These are phyloP conservation scores for Triplophysa siluroides DNA, from an alignment of 2,113 vertebrate genomes.

Conservation along the genomic window DNA sequence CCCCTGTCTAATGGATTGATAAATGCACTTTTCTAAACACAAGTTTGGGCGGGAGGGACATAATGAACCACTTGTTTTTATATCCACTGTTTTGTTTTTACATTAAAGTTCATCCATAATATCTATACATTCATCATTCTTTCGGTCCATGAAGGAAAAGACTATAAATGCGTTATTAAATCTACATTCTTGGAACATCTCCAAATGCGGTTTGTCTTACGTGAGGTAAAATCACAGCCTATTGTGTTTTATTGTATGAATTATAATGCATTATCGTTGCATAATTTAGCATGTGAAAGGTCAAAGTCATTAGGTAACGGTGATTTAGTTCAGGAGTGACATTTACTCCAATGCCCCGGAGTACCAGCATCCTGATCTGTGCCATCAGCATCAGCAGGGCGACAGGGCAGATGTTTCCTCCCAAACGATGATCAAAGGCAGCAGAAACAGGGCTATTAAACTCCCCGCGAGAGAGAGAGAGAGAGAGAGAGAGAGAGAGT, in stretches of 20 bases:
- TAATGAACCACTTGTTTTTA: too few relatives aligned
- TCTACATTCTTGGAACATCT: too few relatives aligned
- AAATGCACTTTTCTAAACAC: too few relatives aligned
- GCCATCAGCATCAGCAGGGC: background rate
- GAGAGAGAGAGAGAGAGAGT: slow-evolving; percentile 10
- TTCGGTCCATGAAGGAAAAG: too few relatives aligned
- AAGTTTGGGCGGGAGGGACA: too few relatives aligned
- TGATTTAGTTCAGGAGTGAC: slow-evolving; percentile 8
- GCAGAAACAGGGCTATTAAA: background rate
- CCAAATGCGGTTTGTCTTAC: too few relatives aligned
- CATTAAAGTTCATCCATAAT: too few relatives aligned
- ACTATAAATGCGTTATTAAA: too few relatives aligned
- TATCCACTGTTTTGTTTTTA: too few relatives aligned
- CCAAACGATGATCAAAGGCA: slow-evolving; percentile 19
- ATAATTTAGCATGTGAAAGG: background rate
- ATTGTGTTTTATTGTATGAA: background rate
- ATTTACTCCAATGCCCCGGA: background rate
- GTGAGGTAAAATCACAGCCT: background rate
- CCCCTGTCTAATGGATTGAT: too few relatives aligned
- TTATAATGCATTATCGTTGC: background rate
- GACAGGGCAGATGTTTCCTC: background rate
- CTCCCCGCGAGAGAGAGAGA: slow-evolving; percentile 10
- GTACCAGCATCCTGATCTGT: background rate
- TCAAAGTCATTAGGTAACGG: background rate
- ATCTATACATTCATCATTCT: too few relatives aligned